Conservation (phyloP, 2,888 invertebrate species). For the Calameuta filiformis region DNA sequence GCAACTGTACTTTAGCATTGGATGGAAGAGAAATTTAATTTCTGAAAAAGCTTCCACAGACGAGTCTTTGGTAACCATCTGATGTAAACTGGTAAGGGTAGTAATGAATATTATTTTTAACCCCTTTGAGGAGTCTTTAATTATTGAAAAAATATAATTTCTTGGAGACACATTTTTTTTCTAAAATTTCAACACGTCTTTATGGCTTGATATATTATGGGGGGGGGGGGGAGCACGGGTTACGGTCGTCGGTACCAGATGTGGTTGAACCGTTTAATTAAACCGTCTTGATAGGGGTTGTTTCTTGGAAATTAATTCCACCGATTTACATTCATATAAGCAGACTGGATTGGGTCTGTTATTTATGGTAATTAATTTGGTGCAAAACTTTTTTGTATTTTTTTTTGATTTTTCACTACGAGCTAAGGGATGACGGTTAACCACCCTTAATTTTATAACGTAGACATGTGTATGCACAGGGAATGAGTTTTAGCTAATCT, state of each 20-base stretch:
- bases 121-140: too few relatives aligned
- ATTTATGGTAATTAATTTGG: slow-evolving; percentile 38
- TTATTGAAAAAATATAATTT: background rate
- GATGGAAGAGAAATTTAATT: too few relatives aligned
- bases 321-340: slow-evolving; percentile 40
- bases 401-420: background rate
- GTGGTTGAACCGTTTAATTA: slow-evolving; percentile 46
- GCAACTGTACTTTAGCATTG: too few relatives aligned
- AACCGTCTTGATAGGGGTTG: slow-evolving; percentile 39
- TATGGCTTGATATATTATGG: background rate
- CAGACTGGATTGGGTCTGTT: slow-evolving; percentile 38
- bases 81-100: too few relatives aligned
- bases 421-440: too few relatives aligned
- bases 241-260: slow-evolving; percentile 25
- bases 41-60: too few relatives aligned
- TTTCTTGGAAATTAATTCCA: slow-evolving; percentile 49
- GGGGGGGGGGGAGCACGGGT: slow-evolving; percentile 1
- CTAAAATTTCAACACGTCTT: background rate
- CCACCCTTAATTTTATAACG: too few relatives aligned
- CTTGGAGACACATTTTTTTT: background rate
- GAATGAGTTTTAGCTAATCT: slow-evolving; percentile 33
- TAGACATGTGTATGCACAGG: too few relatives aligned
- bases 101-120: too few relatives aligned
- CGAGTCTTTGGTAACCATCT: too few relatives aligned
- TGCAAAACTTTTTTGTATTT: background rate